Conservation (phyloP, 2,113 vertebrate genomes). For the Echinops telfairi region DNA sequence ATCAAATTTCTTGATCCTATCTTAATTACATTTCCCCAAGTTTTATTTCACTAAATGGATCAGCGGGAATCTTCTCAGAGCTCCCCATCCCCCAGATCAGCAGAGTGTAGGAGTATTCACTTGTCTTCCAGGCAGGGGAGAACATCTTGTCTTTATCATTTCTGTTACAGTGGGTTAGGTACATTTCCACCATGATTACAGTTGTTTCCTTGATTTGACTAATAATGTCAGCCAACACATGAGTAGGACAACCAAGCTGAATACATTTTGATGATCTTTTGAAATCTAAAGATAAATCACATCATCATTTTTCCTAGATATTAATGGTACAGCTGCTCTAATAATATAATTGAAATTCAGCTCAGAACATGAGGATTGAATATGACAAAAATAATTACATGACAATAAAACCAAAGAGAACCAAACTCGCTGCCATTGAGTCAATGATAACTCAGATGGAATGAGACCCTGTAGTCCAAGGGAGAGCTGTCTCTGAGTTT, state of each 20-base stretch:
- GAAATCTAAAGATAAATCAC: background rate
- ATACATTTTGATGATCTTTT: background rate
- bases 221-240: background rate
- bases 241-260: background rate
- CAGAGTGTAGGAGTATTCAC: background rate
- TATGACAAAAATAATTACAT: background rate
- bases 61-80: background rate
- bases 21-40: background rate
- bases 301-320: background rate
- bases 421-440: too few relatives aligned
- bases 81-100: accelerated
- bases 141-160: background rate
- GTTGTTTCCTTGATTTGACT: background rate
- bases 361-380: background rate
- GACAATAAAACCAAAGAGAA: too few relatives aligned
- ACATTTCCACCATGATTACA: background rate
- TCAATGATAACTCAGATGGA: too few relatives aligned
- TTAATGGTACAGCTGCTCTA: background rate
- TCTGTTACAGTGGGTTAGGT: background rate
- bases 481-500: too few relatives aligned
- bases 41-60: background rate
- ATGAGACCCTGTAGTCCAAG: too few relatives aligned
- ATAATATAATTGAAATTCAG: background rate
- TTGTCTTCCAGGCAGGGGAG: background rate
- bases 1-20: background rate